Base-by-base conservation (phyloP, 1,140 invertebrate species). In the Streblospio benedicti region DNA sequence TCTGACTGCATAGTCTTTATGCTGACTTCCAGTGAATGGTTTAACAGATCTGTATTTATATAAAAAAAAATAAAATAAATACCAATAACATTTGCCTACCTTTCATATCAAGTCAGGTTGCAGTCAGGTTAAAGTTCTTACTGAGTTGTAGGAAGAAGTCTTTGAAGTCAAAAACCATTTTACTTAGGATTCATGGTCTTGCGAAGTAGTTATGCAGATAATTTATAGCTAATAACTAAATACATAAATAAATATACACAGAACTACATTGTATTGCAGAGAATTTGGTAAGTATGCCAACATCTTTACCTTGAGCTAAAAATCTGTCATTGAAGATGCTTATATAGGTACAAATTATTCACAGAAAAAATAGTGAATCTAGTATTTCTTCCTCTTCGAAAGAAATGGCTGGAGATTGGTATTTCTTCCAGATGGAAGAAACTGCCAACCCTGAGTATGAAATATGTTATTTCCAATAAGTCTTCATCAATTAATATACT, bases 1-100 rank as follows among this genome's bases (percentile, higher is more conserved):
- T 60, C 61, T 66, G n/a, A n/a, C n/a, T 57, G 69, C 62, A 61
- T 25, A 73, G 12, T 71, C 65, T 18, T 64, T 61, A 41, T 71
- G 65, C 33, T 69, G 66, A 4, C 71, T 65, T 4, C 72, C 73
- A 43, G 69, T 71, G 59, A 69, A 80, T 2, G 70, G 67, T 50
- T 74, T 72, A 2, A 74, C 63, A 70, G 72, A 71, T 51, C 76
- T 78, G 57, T 25, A 59, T 67, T 30, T 18, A 27, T 20, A 50
- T 43, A 9, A 9, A 38, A 38, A 9, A 38, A 9, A 38, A 38
- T 38, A 9, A 9, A 38, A 9, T 38, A n/a, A 38, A 9, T 9
- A n/a, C n/a, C 9, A 38, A 38, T 38, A 9, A 38, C n/a, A n/a
- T 9, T 38, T 38, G 35, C n/a, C n/a, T n/a, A n/a, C n/a, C n/a